Conservation (phyloP, 2,113 vertebrate species). For the Spea multiplicata region DNA sequence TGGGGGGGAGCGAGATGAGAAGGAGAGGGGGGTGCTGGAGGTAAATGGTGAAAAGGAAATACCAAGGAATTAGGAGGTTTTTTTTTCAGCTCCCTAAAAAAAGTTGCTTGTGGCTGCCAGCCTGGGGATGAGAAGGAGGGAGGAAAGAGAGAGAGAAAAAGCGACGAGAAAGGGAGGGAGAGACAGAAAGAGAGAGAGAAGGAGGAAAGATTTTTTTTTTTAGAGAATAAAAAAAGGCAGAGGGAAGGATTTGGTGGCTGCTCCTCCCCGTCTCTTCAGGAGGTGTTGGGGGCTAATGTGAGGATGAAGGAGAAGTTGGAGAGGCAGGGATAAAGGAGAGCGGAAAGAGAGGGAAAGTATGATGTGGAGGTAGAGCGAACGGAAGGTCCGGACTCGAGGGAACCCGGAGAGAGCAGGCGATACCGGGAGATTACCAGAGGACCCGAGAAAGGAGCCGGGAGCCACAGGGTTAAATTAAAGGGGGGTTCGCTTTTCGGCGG, state of each 20-base stretch:
- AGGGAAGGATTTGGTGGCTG: slow-evolving; percentile 61
- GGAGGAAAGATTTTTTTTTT: slow-evolving; percentile 30
- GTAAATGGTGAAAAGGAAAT: slow-evolving; percentile 56
- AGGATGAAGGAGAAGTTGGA: slow-evolving; percentile 54
- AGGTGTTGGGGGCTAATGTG: slow-evolving; percentile 63
- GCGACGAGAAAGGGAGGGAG: slow-evolving; percentile 48
- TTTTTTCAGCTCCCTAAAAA: slow-evolving; percentile 15
- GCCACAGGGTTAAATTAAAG: background rate
- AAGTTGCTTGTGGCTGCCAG: slow-evolving; percentile 31
- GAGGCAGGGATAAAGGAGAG: slow-evolving; percentile 19
- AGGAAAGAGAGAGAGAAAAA: slow-evolving; percentile 31
- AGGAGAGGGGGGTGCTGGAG: slow-evolving; percentile 23
- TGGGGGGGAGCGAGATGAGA: slow-evolving; percentile 32
- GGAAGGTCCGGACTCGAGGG: slow-evolving; percentile 21
- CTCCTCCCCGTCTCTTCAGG: slow-evolving; percentile 64
- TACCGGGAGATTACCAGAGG: background rate
- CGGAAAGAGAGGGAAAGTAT: slow-evolving; percentile 46
- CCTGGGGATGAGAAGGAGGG: slow-evolving; percentile 12
- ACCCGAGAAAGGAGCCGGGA: background rate
- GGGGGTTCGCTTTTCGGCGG: background rate
- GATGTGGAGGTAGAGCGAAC: slow-evolving; percentile 42
- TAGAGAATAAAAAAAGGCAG: slow-evolving; percentile 63
- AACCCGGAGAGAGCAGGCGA: background rate
- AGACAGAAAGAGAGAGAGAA: slow-evolving; percentile 25
- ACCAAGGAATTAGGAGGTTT: slow-evolving; percentile 48